Evolutionary conservation across 1,140 invertebrate species (phyloP).

Genomic region (Diplogasteroides magnus): DNA sequence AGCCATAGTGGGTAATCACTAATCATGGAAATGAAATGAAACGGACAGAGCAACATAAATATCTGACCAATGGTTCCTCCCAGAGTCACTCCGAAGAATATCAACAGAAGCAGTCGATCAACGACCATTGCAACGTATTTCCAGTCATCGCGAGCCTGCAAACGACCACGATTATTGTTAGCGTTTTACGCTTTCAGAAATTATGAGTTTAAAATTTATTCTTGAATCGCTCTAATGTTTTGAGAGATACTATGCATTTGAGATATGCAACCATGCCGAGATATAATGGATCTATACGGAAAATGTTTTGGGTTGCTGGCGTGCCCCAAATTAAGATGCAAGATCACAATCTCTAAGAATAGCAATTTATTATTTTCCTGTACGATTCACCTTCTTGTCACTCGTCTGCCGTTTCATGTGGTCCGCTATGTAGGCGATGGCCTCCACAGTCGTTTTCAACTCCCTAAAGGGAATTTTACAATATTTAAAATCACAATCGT

Average conservation of each 20-base stretch:
- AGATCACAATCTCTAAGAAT: too few species aligned
- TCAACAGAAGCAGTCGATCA: conserved; percentile 88
- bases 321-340: too few species aligned
- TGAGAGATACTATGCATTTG: not conserved
- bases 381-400: conserved; percentile 79
- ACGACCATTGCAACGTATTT: conserved; percentile 97
- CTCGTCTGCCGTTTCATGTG: conserved; percentile 57
- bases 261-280: too few species aligned
- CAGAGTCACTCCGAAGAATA: conserved; percentile 95
- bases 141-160: conserved; percentile 94
- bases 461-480: conserved; percentile 36
- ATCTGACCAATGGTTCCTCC: conserved; percentile 74
- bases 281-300: too few species aligned
- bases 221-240: not conserved
- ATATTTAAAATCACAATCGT: too few species aligned
- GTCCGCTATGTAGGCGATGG: conserved; percentile 59
- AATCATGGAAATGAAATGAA: not conserved
- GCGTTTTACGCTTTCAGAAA: not conserved
- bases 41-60: conserved; percentile 4
- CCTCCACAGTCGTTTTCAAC: conserved; percentile 56
- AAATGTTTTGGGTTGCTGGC: too few species aligned
- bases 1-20: not conserved
- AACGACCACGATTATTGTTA: conserved; percentile 5
- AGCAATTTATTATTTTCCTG: not conserved
- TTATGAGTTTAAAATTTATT: too few species aligned